phyloP scores from a whole-genome alignment of 92 coral and sea anemone species.

The Porites rus region DNA sequence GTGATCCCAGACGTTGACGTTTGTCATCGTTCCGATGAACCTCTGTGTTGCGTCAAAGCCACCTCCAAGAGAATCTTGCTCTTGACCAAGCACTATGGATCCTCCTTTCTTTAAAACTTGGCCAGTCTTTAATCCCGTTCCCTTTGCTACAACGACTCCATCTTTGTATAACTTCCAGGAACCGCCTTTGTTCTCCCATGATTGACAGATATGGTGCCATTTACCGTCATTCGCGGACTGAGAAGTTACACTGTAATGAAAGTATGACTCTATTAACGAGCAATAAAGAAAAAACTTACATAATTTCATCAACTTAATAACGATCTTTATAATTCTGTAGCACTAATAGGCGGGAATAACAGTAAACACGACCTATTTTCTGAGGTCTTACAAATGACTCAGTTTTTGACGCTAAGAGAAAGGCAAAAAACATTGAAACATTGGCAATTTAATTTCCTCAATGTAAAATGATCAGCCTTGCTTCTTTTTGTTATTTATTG shows the following conservation, averaged over 20 bases:
- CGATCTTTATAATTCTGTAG: no score
- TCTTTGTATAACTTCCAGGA: slow-evolving; percentile 50
- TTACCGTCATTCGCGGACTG: slow-evolving; percentile 50
- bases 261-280: background rate
- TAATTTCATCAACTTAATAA: background rate
- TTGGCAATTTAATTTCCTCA: no score
- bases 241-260: background rate
- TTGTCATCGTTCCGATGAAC: background rate
- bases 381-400: no score
- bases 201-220: slow-evolving; percentile 66
- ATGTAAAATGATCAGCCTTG: no score
- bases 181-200: slow-evolving; percentile 59
- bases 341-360: background rate
- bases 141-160: slow-evolving; percentile 20
- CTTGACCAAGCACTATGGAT: slow-evolving; percentile 51
- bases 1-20: background rate
- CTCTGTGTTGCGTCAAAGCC: background rate
- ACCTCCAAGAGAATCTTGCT: slow-evolving; percentile 43
- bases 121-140: slow-evolving; percentile 29
- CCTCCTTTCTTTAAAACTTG: slow-evolving; percentile 36
- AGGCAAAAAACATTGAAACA: no score
- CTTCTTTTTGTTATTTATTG: no score
- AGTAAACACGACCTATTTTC: background rate
- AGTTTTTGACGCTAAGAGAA: no score
- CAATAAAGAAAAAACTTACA: background rate